Conservation (phyloP, 2,113 vertebrate species). For the Thamnophis sirtalis region DNA sequence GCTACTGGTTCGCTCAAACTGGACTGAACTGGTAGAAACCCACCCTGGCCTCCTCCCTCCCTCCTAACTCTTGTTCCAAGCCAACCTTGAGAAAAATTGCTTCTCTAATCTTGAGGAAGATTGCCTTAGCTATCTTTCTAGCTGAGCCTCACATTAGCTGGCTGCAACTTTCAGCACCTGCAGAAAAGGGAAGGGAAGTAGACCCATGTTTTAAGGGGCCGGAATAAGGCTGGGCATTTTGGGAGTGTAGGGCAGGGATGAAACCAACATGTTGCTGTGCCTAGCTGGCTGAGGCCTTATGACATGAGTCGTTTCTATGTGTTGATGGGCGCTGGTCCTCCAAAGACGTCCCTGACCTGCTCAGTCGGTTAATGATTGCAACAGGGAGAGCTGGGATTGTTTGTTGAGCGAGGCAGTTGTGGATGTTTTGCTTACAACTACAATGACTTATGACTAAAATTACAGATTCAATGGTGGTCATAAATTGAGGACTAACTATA, state of each 20-base stretch:
- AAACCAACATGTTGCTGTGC: neutral
- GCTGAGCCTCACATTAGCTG: neutral
- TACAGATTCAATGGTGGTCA: neutral
- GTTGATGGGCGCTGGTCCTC: neutral
- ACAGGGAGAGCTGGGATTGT: neutral
- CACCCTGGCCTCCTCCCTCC: neutral
- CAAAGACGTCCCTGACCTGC: neutral
- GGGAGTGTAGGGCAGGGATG: neutral
- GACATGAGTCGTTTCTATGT: neutral
- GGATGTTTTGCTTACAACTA: neutral
- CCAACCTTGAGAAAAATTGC: neutral
- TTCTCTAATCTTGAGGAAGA: neutral
- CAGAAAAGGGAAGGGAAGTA: neutral
- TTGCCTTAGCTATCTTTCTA: neutral
- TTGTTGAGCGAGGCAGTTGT: neutral
- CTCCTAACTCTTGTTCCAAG: neutral
- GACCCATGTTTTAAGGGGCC: neutral
- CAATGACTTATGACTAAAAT: neutral
- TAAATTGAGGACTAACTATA: neutral
- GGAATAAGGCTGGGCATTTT: neutral
- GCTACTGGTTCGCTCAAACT: too few relatives aligned
- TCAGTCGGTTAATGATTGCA: neutral
- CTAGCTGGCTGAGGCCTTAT: neutral
- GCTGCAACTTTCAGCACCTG: neutral
- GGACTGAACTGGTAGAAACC: too few relatives aligned